Conservation (phyloP, 2,797 vertebrate genomes). For the Gorsachius magnificus region DNA sequence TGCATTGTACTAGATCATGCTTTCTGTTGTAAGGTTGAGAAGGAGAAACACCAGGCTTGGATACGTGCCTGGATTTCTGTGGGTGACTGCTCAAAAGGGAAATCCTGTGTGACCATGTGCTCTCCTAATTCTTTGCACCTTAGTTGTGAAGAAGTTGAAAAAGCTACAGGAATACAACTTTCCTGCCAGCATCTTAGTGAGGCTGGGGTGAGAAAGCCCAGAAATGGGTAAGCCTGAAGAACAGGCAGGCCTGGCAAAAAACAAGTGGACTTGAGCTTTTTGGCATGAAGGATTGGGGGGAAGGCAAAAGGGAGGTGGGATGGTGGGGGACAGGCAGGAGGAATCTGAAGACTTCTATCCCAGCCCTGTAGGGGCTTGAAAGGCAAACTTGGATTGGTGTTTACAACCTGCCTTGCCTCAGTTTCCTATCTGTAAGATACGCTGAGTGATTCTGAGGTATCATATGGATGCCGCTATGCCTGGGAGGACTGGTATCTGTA, state of each 20-base stretch:
- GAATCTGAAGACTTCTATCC: background rate
- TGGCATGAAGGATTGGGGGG: background rate
- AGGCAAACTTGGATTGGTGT: background rate
- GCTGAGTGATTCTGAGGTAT: background rate
- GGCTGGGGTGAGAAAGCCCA: background rate
- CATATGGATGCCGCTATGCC: background rate
- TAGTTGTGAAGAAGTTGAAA: background rate
- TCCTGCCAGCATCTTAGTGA: background rate
- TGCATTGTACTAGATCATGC: background rate
- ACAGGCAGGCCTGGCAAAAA: background rate
- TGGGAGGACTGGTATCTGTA: background rate
- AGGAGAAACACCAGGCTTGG: background rate
- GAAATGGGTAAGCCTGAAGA: background rate
- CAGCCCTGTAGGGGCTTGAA: background rate
- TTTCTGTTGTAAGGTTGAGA: background rate
- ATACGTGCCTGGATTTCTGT: background rate
- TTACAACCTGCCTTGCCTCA: background rate
- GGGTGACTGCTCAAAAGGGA: background rate
- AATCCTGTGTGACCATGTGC: background rate
- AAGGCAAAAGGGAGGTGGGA: background rate
- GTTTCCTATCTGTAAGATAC: background rate
- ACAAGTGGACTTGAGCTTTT: background rate
- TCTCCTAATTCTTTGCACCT: background rate
- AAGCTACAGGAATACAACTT: background rate
- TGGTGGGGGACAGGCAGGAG: background rate